phyloP scores from a whole-genome alignment of 2,888 invertebrate genomes.

The Stenurella melanura region DNA sequence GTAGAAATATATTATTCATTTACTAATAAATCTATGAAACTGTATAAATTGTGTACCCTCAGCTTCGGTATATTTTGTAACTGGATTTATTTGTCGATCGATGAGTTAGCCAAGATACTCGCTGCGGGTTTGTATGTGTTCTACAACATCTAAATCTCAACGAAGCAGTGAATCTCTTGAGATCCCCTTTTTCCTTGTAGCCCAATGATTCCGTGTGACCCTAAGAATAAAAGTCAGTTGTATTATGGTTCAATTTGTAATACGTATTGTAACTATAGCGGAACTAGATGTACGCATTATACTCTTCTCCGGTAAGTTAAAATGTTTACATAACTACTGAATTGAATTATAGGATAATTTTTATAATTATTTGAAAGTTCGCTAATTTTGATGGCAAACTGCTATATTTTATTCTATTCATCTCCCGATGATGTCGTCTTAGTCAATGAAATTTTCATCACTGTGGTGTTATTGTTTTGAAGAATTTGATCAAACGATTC shows the following conservation, averaged over 20 bases:
- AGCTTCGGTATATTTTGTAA: not conserved
- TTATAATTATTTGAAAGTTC: too few species aligned
- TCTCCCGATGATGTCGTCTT: too few species aligned
- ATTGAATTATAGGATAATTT: too few species aligned
- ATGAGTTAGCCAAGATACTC: not conserved
- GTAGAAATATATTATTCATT: not conserved
- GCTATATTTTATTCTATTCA: too few species aligned
- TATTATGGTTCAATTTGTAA: not conserved
- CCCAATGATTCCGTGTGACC: conserved; percentile 7
- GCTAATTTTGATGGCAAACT: too few species aligned
- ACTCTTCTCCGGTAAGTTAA: too few species aligned
- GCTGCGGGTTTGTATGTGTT: not conserved
- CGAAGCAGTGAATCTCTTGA: conserved; percentile 7
- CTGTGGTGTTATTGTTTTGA: too few species aligned
- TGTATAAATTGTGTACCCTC: conserved; percentile 2
- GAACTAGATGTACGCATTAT: too few species aligned
- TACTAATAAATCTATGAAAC: not conserved
- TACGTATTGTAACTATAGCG: not conserved
- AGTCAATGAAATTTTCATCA: too few species aligned
- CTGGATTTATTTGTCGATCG: conserved; percentile 7
- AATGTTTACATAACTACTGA: too few species aligned
- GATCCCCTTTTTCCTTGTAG: conserved; percentile 2
- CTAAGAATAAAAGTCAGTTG: conserved; percentile 4
- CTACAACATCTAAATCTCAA: conserved; percentile 4
- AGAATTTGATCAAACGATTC: too few species aligned